Evolutionary conservation across 2,888 invertebrate species (phyloP).

Genomic region (Teleiodes luculella): DNA sequence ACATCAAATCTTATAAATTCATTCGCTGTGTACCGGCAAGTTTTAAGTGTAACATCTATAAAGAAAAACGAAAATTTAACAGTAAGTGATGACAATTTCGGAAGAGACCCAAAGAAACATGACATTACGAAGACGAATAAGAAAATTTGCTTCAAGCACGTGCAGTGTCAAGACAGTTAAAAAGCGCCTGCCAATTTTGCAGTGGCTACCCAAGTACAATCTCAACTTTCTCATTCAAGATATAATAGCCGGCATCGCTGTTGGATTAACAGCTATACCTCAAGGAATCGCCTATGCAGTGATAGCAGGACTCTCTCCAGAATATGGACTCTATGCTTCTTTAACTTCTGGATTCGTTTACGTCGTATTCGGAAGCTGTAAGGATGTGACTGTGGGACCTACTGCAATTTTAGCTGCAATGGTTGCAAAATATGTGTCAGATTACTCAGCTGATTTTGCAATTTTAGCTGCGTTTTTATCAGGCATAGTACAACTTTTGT

Average conservation of each 20-base stretch:
- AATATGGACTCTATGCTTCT: conserved; percentile 93
- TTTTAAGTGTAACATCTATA: too few species aligned
- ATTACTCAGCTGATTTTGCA: conserved; percentile 83
- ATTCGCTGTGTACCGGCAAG: too few species aligned
- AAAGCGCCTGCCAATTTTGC: conserved; percentile 81
- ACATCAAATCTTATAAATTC: too few species aligned
- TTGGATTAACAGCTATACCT: conserved; percentile 88
- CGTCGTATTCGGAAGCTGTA: conserved; percentile 90
- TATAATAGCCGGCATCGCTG: conserved; percentile 90
- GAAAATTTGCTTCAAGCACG: conserved; percentile 28
- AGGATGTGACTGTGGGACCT: conserved; percentile 87
- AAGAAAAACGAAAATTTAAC: not conserved
- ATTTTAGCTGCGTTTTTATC: conserved; percentile 85
- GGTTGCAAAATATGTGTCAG: conserved; percentile 82
- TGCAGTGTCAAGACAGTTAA: conserved; percentile 64
- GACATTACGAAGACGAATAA: conserved; percentile 18
- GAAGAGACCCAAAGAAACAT: not conserved
- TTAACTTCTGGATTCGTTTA: conserved; percentile 95
- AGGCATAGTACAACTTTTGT: conserved; percentile 83
- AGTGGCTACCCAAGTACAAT: conserved; percentile 87
- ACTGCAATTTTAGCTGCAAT: conserved; percentile 94
- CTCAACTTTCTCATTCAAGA: conserved; percentile 84
- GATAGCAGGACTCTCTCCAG: conserved; percentile 83
- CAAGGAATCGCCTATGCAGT: conserved; percentile 91
- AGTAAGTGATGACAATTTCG: not conserved